Evolutionary conservation across 2,888 invertebrate genomes (phyloP).

Genomic region (Adelphocoris suturalis): DNA sequence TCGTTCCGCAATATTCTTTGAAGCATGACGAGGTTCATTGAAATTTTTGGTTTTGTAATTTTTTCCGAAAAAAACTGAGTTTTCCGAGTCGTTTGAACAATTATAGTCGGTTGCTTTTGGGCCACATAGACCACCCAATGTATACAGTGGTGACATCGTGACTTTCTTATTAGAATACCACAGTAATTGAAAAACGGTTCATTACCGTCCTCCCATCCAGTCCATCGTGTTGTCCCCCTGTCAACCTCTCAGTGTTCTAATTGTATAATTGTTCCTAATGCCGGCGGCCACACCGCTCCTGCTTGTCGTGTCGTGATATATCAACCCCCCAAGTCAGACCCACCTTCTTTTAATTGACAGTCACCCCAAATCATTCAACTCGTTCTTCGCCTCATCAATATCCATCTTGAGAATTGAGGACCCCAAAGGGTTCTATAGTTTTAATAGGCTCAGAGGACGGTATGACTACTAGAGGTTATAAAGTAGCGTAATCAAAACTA

Average conservation of each 20-base stretch:
- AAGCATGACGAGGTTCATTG: no score
- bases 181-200: neutral
- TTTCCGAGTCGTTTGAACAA: no score
- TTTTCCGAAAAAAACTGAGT: no score
- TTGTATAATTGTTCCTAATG: slow-evolving; percentile 14
- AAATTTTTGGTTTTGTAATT: no score
- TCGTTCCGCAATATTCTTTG: no score
- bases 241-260: slow-evolving; percentile 10
- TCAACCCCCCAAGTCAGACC: neutral
- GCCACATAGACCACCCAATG: neutral
- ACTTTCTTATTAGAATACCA: slow-evolving; percentile 2
- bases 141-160: neutral
- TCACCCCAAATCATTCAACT: neutral
- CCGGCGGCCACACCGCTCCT: neutral
- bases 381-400: neutral
- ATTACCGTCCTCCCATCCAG: neutral
- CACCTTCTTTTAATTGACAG: slow-evolving; percentile 1
- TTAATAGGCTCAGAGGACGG: no score
- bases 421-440: no score
- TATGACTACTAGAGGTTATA: no score
- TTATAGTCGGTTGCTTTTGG: neutral
- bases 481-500: no score
- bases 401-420: neutral
- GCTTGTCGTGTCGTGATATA: slow-evolving; percentile 7
- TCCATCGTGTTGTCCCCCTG: neutral